Base-by-base conservation (phyloP, 1,140 invertebrate genomes). In the Lepidurus couesii region DNA sequence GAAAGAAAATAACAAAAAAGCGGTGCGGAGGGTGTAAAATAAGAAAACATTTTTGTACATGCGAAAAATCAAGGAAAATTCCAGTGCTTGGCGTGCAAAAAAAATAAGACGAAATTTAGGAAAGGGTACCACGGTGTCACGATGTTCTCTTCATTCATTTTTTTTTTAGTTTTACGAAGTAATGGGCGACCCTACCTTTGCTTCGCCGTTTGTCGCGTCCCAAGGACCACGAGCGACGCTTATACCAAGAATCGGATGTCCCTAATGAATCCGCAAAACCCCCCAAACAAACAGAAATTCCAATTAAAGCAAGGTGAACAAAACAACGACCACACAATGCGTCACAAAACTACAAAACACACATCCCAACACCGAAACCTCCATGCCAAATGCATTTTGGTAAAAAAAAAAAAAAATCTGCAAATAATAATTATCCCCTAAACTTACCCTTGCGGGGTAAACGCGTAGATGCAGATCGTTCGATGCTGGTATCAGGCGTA, bases 381-480 rank as follows among this genome's bases (percentile, higher is more conserved):
- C 34, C 34, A 34, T 34, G 34, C 34, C 34, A 34, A 34, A 34
- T 34, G 34, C 34, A 34, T 34, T 34, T 34, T 34, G 34, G 34
- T 34, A 34, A 34, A 34, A 34, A 34, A 34, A 34, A 34, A 34
- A 34, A 1, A 34, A 34, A 34, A 34, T 34, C 34, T 34, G 34
- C 34, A 34, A 34, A 34, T 34, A 34, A 34, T 34, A 34, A 34
- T 34, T 34, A 2, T 34, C 21, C 73, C 78, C 65, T n/a, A 73
- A 74, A 82, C 83, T 84, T 82, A 84, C 83, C 82, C 53, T 82
- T 81, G 79, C 81, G 74, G 47, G 84, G 84, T 75, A 82, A 83
- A 73, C 84, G 81, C 11, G 84, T 82, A 73, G 84, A 84, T 81
- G 83, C 84, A 34, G 84, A 84, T 42, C 84, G 81, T 79, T 84